Evolutionary conservation across 2,113 vertebrate genomes (phyloP).

Genomic region (Ophthalmolycus amberensis): DNA sequence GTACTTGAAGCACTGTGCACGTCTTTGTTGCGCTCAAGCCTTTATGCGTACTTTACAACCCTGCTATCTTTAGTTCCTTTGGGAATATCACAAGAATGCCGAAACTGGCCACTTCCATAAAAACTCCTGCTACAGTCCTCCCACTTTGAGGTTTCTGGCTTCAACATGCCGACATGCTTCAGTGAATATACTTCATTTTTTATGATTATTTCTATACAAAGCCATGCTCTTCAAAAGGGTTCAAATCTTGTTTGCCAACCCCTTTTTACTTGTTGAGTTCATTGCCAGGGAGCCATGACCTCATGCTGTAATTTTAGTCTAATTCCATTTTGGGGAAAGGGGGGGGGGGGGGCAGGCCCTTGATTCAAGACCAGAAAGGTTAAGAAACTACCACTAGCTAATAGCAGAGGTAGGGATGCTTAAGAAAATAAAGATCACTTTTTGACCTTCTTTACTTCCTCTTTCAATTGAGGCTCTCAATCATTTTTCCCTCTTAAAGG

Average conservation of each 20-base stretch:
- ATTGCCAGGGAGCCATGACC: slow-evolving; percentile 74
- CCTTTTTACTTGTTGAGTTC: slow-evolving; percentile 66
- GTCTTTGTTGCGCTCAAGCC: slow-evolving; percentile 43
- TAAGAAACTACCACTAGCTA: slow-evolving; percentile 73
- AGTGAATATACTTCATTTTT: slow-evolving; percentile 75
- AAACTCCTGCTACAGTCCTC: slow-evolving; percentile 67
- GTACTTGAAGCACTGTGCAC: neutral
- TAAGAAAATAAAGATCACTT: slow-evolving; percentile 74
- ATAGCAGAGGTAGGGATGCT: slow-evolving; percentile 75
- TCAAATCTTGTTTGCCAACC: slow-evolving; percentile 38
- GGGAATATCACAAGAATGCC: slow-evolving; percentile 76
- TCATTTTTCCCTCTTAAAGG: slow-evolving; percentile 59
- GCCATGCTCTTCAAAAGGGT: slow-evolving; percentile 73
- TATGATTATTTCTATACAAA: slow-evolving; percentile 76
- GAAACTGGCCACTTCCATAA: slow-evolving; percentile 71
- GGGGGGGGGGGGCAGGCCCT: slow-evolving; percentile 51
- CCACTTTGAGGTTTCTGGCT: slow-evolving; percentile 78
- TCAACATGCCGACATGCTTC: slow-evolving; percentile 65
- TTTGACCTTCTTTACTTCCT: slow-evolving; percentile 78
- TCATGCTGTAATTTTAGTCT: slow-evolving; percentile 79
- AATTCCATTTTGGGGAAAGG: slow-evolving; percentile 68
- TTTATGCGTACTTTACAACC: slow-evolving; percentile 57
- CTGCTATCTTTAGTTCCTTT: slow-evolving; percentile 77
- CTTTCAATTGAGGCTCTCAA: slow-evolving; percentile 72
- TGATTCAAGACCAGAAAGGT: slow-evolving; percentile 73